Evolutionary conservation across 2,797 vertebrate species (phyloP).

Genomic region (Peromyscus aztecus): DNA sequence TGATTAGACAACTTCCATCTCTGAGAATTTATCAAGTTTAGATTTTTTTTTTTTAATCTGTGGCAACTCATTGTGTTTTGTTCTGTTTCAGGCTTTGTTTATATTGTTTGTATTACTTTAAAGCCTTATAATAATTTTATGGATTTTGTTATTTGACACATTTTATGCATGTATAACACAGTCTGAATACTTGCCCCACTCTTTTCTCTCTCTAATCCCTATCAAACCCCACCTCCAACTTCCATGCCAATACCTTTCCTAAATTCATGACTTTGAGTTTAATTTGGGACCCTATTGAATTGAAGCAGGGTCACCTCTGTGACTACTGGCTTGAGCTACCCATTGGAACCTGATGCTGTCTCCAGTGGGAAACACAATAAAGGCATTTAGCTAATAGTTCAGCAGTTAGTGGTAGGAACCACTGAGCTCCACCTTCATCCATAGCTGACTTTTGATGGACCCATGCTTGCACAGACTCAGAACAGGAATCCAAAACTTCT

Average conservation of each 20-base stretch:
- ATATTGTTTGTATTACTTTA: neutral
- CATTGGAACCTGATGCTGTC: too few relatives aligned
- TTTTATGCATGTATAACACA: neutral
- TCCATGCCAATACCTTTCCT: neutral
- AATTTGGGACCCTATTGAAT: neutral
- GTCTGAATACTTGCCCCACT: neutral
- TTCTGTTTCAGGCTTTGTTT: constrained; percentile 22
- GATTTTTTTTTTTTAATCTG: neutral
- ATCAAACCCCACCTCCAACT: neutral
- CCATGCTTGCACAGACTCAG: neutral
- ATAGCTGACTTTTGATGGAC: neutral
- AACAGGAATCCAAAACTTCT: neutral
- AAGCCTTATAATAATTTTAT: neutral
- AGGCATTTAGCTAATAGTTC: neutral
- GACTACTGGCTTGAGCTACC: neutral
- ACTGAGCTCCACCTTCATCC: neutral
- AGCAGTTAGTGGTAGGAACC: neutral
- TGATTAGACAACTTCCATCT: neutral
- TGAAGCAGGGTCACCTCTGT: neutral
- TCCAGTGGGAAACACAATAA: neutral
- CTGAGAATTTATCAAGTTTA: neutral
- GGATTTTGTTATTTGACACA: neutral
- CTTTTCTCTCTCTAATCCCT: neutral
- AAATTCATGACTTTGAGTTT: neutral
- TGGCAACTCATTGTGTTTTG: neutral